Base-by-base conservation (phyloP, 2,888 invertebrate species). In the Sicus ferrugineus region DNA sequence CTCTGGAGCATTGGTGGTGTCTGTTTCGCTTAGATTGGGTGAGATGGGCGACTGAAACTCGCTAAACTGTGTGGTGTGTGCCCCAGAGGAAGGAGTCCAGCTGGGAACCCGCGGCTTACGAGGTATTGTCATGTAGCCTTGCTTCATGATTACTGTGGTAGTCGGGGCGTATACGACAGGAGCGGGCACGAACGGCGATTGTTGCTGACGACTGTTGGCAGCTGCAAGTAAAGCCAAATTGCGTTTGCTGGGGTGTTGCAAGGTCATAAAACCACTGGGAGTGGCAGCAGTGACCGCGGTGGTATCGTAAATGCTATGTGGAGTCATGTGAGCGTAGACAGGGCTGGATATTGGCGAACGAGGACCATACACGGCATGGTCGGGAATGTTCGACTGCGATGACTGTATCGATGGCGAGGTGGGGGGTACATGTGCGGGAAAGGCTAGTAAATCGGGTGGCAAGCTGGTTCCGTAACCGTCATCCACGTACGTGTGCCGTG, bases 61-160 rank as follows among this genome's bases (percentile, higher is more conserved):
- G 70, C 74, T 75, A n/a, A 75, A 48, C 48, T 75, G 75, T 23
- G 73, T 71, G 19, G 74, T 67, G 21, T 67, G 69, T 38, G 75
- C 72, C 7, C 71, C 73, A 0, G 90, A 84, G 68, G 88, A 91
- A 83, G 83, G 92, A 72, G 90, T 91, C 93, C 94, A 94, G 79
- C 93, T 93, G 1, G 93, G 92, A 0, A 93, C 92, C 73, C 95
- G 87, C 0, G 94, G 94, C 78, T 94, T 88, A 75, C 95, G 88
- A 0, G 95, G 95, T 71, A 95, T 94, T 19, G 95, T 95, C 54
- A 94, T 94, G 82, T 94, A 95, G 14, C 94, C 94, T 81, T 92
- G 92, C 73, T 92, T 88, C 83, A 86, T 83, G 2, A 86, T 80
- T 26, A 85, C 83, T 6, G 79, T 76, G 9, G 68, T 73, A 1